Evolutionary conservation across 2,888 invertebrate species (phyloP).

Genomic region (Prionchulus punctatus): DNA sequence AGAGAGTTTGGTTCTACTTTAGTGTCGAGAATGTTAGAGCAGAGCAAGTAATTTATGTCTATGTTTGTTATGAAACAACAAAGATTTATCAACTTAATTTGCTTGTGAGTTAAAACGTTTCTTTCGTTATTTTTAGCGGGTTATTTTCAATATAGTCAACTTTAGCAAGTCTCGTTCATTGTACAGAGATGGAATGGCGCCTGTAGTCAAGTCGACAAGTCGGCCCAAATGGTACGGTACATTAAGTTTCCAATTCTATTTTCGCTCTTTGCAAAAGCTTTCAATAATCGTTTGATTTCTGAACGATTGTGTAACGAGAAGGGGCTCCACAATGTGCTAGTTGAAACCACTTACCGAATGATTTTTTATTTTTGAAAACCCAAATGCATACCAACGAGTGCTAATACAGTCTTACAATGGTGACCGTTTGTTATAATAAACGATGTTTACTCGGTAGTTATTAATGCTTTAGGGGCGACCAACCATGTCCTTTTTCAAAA

Average conservation of each 20-base stretch:
- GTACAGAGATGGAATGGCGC: conserved; percentile 76
- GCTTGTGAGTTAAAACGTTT: not conserved
- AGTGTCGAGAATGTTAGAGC: conserved; percentile 84
- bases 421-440: not conserved
- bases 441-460: too few relatives aligned
- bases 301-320: not conserved
- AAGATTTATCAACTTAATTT: not conserved
- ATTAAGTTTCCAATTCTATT: not conserved
- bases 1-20: conserved; percentile 93
- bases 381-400: too few relatives aligned
- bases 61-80: too few relatives aligned
- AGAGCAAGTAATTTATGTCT: conserved; percentile 47
- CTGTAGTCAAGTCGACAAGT: conserved; percentile 75
- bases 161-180: conserved; percentile 77
- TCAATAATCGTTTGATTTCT: conserved; percentile 22
- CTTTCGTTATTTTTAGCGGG: conserved; percentile 48
- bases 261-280: not conserved
- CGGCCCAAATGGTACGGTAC: conserved; percentile 63
- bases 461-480: too few relatives aligned
- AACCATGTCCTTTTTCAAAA: too few relatives aligned
- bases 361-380: too few relatives aligned
- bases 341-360: too few relatives aligned
- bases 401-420: too few relatives aligned
- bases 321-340: too few relatives aligned
- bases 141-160: conserved; percentile 91